Evolutionary conservation across 2,113 vertebrate species (phyloP), one percentile per base, ranked within the genome.

Genomic region (Pseudopodoces humilis): DNA sequence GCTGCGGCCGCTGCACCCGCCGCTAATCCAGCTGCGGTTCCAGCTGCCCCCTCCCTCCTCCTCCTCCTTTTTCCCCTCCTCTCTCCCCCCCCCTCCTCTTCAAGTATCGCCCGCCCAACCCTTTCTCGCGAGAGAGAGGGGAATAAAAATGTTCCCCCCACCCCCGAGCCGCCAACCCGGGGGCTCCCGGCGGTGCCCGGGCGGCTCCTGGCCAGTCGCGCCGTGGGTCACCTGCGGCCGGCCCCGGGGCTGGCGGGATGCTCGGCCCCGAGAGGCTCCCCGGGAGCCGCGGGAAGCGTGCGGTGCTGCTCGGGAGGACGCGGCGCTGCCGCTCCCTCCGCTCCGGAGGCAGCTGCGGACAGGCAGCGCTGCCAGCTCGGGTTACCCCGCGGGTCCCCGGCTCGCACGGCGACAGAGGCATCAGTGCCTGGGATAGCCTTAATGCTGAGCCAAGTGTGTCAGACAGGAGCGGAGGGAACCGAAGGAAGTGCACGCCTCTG

Each of bases 81-180:
- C 94, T 93, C 95, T 92, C 94, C 94, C 94, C 91, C 94, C 95
- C 64, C 31, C 88, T 83, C 94, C 90, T 94, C 97, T 97, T 96
- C 97, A 98, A 98, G 93, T 97, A 97, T 96, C 98, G 97, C 97
- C 97, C 94, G 97, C 95, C 95, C 97, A 94, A 72, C 88, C 72
- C 94, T 95, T 91, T 97, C 97, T 97, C 98, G 97, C 97, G 98
- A 98, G 98, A 98, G 93, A 95, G 96, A 95, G 95, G 95, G 62
- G 93, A 90, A 91, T 96, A 94, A 86, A 97, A 95, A 92, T 85
- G 94, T 94, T 85, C 95, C 96, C 96, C 95, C 77, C 95, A 80
- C 71, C 62, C 83, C n/a, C 35, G n/a, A 50, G 15, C 49, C 62
- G 55, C 70, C 27, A 10, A 28, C 3, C 68, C 56, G 56, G 87